A percentile compares a stretch with the other conserved stretches of the same genome.
phyloP scores from a whole-genome alignment of 2,113 vertebrate genomes.

The Pteruthius melanotis region DNA sequence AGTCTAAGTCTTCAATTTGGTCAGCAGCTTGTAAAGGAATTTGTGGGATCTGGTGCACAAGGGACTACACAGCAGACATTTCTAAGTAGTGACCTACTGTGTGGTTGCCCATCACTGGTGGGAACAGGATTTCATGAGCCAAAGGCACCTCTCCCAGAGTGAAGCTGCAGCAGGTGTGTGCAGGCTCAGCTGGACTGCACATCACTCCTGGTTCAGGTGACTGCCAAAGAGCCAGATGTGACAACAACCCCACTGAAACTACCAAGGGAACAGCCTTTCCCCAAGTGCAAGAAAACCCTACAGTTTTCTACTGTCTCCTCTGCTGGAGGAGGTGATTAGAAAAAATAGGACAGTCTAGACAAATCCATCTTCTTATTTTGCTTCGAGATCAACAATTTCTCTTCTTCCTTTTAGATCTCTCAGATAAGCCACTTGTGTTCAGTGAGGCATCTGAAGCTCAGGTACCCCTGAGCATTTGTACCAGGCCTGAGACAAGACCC shows the following conservation, averaged over 20 bases:
- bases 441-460: neutral
- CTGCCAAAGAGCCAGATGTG: neutral
- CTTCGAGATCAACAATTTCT: neutral
- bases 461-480: neutral
- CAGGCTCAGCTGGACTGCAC: neutral
- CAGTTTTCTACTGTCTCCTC: neutral
- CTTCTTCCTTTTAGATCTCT: neutral
- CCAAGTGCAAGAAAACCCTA: neutral
- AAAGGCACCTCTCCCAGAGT: neutral
- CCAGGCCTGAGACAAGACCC: neutral
- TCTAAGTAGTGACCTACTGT: fast-evolving
- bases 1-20: neutral
- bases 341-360: neutral
- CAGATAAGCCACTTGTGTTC: neutral
- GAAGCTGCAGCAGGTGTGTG: neutral
- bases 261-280: neutral
- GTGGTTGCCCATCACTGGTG: neutral
- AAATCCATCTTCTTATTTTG: neutral
- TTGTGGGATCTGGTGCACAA: neutral
- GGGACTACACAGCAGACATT: neutral
- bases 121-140: neutral
- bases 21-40: neutral
- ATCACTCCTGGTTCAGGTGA: neutral
- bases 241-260: neutral
- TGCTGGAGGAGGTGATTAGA: neutral